These are phyloP conservation scores for Lycia hirtaria DNA, from an alignment of 2,888 invertebrate species.

Conservation along the genomic window DNA sequence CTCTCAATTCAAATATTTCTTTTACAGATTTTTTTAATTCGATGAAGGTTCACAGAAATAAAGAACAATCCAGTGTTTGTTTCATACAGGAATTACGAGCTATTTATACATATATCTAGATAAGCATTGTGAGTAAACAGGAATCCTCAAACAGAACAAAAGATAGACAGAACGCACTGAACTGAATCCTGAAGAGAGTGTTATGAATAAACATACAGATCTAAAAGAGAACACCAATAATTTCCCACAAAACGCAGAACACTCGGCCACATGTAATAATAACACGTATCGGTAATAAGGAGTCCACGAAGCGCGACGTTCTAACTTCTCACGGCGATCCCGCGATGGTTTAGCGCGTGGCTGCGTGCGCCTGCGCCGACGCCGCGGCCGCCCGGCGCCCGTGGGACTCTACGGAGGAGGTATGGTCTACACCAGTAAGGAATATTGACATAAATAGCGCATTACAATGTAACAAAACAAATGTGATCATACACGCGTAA, in stretches of 20 bases:
- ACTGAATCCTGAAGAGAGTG: too few relatives aligned
- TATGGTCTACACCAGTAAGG: conserved; percentile 11
- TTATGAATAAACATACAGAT: neutral
- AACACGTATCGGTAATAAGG: conserved; percentile 50
- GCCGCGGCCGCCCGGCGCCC: conserved; percentile 34
- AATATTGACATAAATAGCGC: neutral
- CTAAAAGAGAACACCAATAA: neutral
- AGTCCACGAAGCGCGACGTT: conserved; percentile 71
- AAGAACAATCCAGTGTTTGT: too few relatives aligned
- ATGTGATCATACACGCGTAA: neutral
- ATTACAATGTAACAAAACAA: neutral
- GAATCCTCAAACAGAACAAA: too few relatives aligned
- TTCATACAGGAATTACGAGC: too few relatives aligned
- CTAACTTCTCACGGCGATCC: conserved; percentile 81
- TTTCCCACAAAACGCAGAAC: conserved; percentile 26
- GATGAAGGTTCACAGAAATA: too few relatives aligned
- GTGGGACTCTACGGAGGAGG: conserved; percentile 55
- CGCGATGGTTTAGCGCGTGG: conserved; percentile 53
- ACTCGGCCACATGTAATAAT: conserved; percentile 30
- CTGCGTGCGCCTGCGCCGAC: conserved; percentile 58
- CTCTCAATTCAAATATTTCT: too few relatives aligned
- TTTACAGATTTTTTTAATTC: too few relatives aligned
- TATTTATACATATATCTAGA: too few relatives aligned
- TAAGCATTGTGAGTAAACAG: too few relatives aligned
- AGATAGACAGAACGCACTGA: too few relatives aligned